A percentile compares a stretch with the other conserved stretches of the same genome.
These are phyloP conservation scores for Eilema griseolum DNA, from an alignment of 2,888 invertebrate genomes.

Conservation along the genomic window DNA sequence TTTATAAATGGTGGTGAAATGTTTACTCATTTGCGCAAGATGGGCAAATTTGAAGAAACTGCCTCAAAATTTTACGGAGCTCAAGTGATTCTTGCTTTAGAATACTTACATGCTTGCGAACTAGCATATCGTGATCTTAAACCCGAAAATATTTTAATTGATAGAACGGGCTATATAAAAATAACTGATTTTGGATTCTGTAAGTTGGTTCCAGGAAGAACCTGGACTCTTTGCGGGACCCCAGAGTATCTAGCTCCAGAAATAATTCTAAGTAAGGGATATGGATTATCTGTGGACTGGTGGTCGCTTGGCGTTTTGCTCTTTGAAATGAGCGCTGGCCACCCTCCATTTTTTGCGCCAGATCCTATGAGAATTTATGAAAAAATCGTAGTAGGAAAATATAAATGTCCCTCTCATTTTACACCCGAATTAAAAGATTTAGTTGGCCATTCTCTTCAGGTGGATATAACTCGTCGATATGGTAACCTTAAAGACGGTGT, in stretches of 20 bases:
- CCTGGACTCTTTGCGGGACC: conserved; percentile 98
- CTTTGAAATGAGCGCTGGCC: conserved; percentile 96
- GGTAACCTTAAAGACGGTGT: conserved; percentile 96
- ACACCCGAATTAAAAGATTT: conserved; percentile 93
- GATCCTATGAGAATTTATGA: conserved; percentile 98
- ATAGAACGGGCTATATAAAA: conserved; percentile 92
- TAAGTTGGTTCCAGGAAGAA: conserved; percentile 91
- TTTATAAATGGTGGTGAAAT: conserved; percentile 95
- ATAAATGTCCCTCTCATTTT: conserved; percentile 94
- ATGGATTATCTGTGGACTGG: conserved; percentile 97
- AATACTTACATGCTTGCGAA: conserved; percentile 95
- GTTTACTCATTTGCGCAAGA: conserved; percentile 91
- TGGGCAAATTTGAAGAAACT: conserved; percentile 90
- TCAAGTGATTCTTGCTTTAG: conserved; percentile 95
- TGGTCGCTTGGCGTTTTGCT: conserved; percentile 97
- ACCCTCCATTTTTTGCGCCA: conserved; percentile 97
- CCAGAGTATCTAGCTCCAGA: conserved; percentile 99
- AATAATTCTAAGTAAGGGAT: conserved; percentile 96
- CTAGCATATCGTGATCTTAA: conserved; percentile 96
- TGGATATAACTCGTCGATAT: conserved; percentile 87
- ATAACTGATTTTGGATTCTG: conserved; percentile 98
- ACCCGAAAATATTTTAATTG: conserved; percentile 96
- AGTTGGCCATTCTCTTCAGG: conserved; percentile 91
- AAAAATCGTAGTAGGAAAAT: conserved; percentile 96
- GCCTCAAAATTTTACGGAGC: conserved; percentile 95